Percentiles rank a stretch among this genome's conserved stretches.
Conservation (phyloP, 1,140 invertebrate species). For the Trachymyrmex septentrionalis region DNA sequence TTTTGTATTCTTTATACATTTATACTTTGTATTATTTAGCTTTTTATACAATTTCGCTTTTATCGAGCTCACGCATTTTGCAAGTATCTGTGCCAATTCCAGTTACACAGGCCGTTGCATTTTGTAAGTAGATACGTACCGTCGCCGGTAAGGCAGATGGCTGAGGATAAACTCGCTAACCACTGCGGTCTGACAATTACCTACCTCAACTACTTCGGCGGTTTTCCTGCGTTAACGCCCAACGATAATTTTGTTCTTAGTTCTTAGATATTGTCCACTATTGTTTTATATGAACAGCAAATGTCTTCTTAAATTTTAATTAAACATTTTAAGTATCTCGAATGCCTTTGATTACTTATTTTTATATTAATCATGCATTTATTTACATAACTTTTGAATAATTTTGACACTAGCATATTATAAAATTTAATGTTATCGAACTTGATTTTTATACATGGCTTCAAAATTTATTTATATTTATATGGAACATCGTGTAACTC, state of each 20-base stretch:
- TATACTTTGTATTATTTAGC: not conserved
- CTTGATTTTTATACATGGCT: not conserved
- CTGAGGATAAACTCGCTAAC: constrained; percentile 58
- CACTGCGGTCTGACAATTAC: constrained; percentile 57
- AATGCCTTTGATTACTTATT: not conserved
- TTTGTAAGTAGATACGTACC: not conserved
- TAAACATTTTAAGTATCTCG: constrained; percentile 13
- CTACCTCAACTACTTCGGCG: constrained; percentile 32
- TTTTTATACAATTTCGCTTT: not conserved
- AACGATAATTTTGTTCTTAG: constrained; percentile 46
- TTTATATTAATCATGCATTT: not conserved
- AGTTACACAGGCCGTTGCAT: not conserved
- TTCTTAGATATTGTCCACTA: constrained; percentile 5
- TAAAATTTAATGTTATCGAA: not conserved
- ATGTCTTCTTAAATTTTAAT: constrained; percentile 14
- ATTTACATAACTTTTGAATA: not conserved
- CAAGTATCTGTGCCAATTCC: not conserved
- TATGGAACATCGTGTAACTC: not conserved
- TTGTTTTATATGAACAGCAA: not conserved
- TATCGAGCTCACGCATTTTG: not conserved
- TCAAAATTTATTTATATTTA: not conserved
- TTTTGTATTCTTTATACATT: not conserved
- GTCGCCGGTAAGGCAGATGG: constrained; percentile 71
- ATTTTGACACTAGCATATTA: not conserved
- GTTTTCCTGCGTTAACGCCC: constrained; percentile 33